phyloP scores from a whole-genome alignment of 2,797 vertebrate genomes.

The Siniperca undulata region DNA sequence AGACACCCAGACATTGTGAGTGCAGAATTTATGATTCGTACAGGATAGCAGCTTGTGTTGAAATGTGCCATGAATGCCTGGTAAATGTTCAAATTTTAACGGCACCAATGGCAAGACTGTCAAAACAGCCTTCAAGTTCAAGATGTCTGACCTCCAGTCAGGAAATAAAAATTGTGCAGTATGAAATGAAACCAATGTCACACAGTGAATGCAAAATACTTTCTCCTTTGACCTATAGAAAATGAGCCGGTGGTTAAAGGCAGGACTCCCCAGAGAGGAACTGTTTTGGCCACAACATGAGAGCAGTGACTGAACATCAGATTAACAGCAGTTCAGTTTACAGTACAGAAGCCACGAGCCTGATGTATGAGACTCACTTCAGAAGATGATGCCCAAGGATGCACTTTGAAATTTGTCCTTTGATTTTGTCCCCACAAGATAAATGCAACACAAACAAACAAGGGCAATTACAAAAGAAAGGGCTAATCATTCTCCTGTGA shows the following conservation, averaged over 20 bases:
- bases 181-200: slow-evolving; percentile 33
- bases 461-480: slow-evolving; percentile 22
- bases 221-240: slow-evolving; percentile 10
- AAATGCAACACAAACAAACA: slow-evolving; percentile 32
- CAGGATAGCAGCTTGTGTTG: not conserved
- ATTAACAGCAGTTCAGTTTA: slow-evolving; percentile 20
- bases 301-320: slow-evolving; percentile 6
- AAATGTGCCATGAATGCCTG: not conserved
- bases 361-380: not conserved
- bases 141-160: slow-evolving; percentile 1
- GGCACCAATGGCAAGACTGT: not conserved
- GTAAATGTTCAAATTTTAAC: not conserved
- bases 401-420: slow-evolving; percentile 38
- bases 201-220: not conserved
- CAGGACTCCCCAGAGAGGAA: slow-evolving; percentile 13
- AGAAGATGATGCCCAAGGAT: slow-evolving; percentile 30
- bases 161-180: slow-evolving; percentile 24
- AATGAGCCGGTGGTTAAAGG: slow-evolving; percentile 46
- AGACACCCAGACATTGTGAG: not conserved
- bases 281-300: not conserved
- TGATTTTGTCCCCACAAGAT: slow-evolving; percentile 31
- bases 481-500: slow-evolving; percentile 5
- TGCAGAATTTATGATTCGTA: not conserved
- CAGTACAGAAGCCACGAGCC: not conserved
- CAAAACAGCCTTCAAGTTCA: too few relatives aligned